Conservation (phyloP, 2,113 vertebrate genomes). For the zebrafish (Danio rerio) region DNA sequence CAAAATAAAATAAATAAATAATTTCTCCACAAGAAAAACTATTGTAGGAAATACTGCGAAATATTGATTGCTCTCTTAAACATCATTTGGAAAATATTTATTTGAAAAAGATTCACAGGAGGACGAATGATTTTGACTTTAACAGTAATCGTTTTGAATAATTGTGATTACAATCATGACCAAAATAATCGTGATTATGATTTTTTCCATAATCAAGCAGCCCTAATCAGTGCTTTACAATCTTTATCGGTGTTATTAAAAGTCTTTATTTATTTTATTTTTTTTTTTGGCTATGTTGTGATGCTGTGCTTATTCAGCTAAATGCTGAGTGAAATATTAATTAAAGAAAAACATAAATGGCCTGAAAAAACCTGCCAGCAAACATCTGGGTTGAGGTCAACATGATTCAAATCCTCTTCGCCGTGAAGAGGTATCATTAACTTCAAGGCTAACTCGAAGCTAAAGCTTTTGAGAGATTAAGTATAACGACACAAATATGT, state of each 20-base stretch:
- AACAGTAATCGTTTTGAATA: no score
- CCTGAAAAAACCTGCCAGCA: not conserved
- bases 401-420: conserved; percentile 7
- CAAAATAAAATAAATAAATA: no score
- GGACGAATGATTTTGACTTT: no score
- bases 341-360: not conserved
- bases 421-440: not conserved
- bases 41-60: no score
- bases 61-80: no score
- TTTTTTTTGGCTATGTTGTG: not conserved
- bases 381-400: not conserved
- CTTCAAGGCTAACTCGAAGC: conserved; percentile 2
- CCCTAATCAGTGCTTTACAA: not conserved
- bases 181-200: no score
- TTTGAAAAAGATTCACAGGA: no score
- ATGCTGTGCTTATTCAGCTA: not conserved
- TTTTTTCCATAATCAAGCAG: no score
- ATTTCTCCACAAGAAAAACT: no score
- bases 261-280: no score
- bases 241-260: not conserved
- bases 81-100: no score
- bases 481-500: not conserved
- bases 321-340: not conserved
- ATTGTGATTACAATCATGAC: no score
- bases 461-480: not conserved